Conservation (phyloP, 1,140 invertebrate species). For the Drosophila baimaii region DNA sequence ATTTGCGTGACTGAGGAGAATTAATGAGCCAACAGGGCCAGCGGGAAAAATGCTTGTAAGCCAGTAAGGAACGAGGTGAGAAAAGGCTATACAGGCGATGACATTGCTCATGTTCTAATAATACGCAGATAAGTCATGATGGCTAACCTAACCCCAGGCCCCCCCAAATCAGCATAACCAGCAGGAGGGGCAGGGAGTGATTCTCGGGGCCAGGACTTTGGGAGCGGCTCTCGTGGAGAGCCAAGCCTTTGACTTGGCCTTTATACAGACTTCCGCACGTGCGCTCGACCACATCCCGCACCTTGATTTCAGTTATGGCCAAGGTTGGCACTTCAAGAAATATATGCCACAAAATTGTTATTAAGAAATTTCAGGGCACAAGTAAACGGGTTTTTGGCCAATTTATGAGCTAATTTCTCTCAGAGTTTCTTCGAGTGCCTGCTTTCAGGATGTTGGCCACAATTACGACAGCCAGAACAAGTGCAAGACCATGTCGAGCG, state of each 20-base stretch:
- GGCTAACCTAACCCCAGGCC: conserved; percentile 18
- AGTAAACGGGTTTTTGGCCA: background rate
- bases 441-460: conserved; percentile 39
- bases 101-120: conserved; percentile 70
- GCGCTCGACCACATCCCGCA: conserved; percentile 38
- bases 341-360: background rate
- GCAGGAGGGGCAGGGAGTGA: conserved; percentile 20
- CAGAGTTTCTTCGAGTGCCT: conserved; percentile 20
- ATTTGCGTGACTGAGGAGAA: conserved; percentile 53
- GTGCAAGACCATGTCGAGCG: conserved; percentile 50
- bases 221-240: conserved; percentile 52
- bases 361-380: background rate
- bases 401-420: background rate
- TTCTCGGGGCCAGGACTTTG: conserved; percentile 62
- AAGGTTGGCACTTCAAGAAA: conserved; percentile 46
- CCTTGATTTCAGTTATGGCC: conserved; percentile 39
- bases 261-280: conserved; percentile 42
- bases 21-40: conserved; percentile 34
- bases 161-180: conserved; percentile 23
- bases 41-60: conserved; percentile 23
- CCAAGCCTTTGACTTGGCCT: conserved; percentile 67
- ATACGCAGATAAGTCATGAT: conserved; percentile 57
- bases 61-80: conserved; percentile 46
- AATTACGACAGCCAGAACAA: background rate
- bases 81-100: conserved; percentile 41